Percentiles rank a stretch among this genome's conserved stretches.
phyloP scores from a whole-genome alignment of 2,113 vertebrate genomes.

The Agapornis roseicollis region DNA sequence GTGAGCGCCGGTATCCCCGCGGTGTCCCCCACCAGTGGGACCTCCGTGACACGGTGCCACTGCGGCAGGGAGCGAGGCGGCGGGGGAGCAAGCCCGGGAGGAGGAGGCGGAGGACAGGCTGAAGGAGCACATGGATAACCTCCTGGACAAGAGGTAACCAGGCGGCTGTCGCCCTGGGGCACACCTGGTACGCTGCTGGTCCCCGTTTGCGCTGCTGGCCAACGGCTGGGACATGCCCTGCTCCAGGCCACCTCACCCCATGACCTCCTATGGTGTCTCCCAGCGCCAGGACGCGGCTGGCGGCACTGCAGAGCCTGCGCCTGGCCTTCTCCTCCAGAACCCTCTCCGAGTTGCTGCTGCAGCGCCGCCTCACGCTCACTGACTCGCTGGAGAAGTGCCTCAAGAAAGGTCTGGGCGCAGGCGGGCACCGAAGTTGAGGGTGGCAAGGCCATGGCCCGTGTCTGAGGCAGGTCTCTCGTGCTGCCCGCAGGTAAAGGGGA shows the following conservation, averaged over 20 bases:
- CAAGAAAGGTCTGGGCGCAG: constrained; percentile 81
- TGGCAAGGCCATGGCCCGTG: accelerated
- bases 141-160: constrained; percentile 90
- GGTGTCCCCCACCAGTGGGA: neutral
- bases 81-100: constrained; percentile 84
- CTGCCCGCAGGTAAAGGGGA: constrained; percentile 83
- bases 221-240: neutral
- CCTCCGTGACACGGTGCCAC: neutral
- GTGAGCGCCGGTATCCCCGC: constrained; percentile 55
- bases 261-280: neutral
- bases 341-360: constrained; percentile 86
- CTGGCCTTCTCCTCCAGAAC: constrained; percentile 83
- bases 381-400: constrained; percentile 92
- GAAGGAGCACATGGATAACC: constrained; percentile 88
- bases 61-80: constrained; percentile 78
- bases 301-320: constrained; percentile 83
- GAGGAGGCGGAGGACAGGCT: constrained; percentile 90
- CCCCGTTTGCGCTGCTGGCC: neutral
- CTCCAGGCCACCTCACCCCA: neutral
- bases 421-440: accelerated
- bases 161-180: neutral
- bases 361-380: constrained; percentile 82
- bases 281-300: constrained; percentile 85
- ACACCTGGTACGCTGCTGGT: neutral
- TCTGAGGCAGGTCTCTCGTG: neutral